Conservation (phyloP, 2,888 invertebrate genomes). For the Laothoe populi region DNA sequence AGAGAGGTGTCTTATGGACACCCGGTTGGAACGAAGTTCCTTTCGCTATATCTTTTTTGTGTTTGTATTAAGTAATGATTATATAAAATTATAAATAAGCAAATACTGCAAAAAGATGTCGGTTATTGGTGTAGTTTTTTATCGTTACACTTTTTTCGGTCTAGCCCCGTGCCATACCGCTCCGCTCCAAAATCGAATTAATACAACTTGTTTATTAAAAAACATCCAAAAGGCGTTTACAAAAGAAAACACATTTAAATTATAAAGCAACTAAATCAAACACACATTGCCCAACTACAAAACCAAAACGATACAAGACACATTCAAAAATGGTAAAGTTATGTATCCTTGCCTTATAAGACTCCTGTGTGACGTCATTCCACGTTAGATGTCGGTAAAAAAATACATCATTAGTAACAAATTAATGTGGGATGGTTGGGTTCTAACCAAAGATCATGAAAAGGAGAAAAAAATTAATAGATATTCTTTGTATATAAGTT, state of each 20-base stretch:
- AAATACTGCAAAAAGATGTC: too few species aligned
- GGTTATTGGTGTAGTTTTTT: too few species aligned
- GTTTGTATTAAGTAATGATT: too few species aligned
- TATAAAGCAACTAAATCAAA: slow-evolving; percentile 22
- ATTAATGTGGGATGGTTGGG: slow-evolving; percentile 8
- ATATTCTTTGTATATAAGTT: neutral
- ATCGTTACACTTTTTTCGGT: too few species aligned
- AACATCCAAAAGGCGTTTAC: neutral
- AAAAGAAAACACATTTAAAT: neutral
- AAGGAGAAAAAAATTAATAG: neutral
- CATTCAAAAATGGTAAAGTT: slow-evolving; percentile 45
- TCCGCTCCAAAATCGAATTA: neutral
- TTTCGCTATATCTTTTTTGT: too few species aligned
- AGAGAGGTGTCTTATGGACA: too few species aligned
- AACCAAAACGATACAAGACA: slow-evolving; percentile 37
- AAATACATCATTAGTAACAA: slow-evolving; percentile 68
- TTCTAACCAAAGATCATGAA: neutral
- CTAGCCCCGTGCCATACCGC: too few species aligned
- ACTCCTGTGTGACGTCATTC: slow-evolving; percentile 82
- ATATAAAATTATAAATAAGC: too few species aligned
- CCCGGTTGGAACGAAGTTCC: too few species aligned
- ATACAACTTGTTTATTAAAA: neutral
- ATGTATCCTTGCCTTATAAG: slow-evolving; percentile 87
- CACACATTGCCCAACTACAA: slow-evolving; percentile 33
- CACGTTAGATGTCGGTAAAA: slow-evolving; percentile 59